Evolutionary conservation across 1,140 invertebrate species (phyloP).

Genomic region (Nasonia giraulti): DNA sequence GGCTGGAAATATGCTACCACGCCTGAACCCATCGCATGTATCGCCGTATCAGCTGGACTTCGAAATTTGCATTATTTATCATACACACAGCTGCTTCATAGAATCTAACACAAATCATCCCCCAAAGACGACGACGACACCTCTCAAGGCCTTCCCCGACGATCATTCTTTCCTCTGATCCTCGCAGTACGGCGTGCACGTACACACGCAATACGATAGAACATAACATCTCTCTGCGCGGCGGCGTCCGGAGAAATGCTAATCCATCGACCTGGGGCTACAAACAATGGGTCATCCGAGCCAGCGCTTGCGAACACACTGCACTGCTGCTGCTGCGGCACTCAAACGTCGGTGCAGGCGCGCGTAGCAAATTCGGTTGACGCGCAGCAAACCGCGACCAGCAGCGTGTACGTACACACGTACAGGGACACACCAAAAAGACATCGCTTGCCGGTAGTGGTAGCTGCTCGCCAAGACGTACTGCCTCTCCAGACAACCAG

Average conservation of each 20-base stretch:
- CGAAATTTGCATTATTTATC: neutral
- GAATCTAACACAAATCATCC: neutral
- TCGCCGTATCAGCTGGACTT: neutral
- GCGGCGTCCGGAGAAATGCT: neutral
- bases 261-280: constrained; percentile 2
- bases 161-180: neutral
- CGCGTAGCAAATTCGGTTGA: constrained; percentile 35
- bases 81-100: neutral
- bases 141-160: neutral
- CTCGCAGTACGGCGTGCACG: neutral
- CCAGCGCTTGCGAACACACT: neutral
- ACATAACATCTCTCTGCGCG: too few relatives aligned
- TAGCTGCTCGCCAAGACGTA: neutral
- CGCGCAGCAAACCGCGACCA: constrained; percentile 13
- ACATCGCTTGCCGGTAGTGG: neutral
- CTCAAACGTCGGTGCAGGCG: constrained; percentile 14
- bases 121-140: neutral
- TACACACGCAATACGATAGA: neutral
- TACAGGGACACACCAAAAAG: neutral
- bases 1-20: constrained; percentile 4
- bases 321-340: neutral
- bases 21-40: neutral
- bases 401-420: neutral
- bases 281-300: neutral
- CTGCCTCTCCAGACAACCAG: neutral